A percentile compares a stretch with the other conserved stretches of the same genome.
Conservation (phyloP, 2,797 vertebrate genomes). For the Enoplosus armatus region DNA sequence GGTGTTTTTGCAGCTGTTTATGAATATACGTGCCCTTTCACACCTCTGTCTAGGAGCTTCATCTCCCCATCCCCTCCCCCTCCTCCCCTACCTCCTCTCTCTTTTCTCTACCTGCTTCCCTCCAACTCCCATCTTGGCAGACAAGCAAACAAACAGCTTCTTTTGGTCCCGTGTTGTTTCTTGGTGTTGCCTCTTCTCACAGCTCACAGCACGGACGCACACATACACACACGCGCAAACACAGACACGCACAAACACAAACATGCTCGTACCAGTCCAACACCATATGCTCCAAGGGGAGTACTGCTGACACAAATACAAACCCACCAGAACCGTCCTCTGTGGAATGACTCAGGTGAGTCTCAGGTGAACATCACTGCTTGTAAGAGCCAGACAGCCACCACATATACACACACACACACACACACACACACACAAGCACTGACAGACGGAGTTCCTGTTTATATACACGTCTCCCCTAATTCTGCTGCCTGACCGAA, state of each 20-base stretch:
- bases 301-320: slow-evolving; percentile 78
- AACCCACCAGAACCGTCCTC: slow-evolving; percentile 67
- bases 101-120: slow-evolving; percentile 59
- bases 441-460: slow-evolving; percentile 26
- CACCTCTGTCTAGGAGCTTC: slow-evolving; percentile 66
- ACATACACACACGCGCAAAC: slow-evolving; percentile 39
- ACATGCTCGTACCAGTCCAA: slow-evolving; percentile 72
- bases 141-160: slow-evolving; percentile 83
- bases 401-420: slow-evolving; percentile 31
- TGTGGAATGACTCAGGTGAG: slow-evolving; percentile 72
- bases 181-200: slow-evolving; percentile 71
- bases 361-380: slow-evolving; percentile 67
- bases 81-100: slow-evolving; percentile 23
- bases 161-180: slow-evolving; percentile 77
- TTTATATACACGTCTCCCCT: slow-evolving; percentile 60
- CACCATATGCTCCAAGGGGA: slow-evolving; percentile 69
- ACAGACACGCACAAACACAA: slow-evolving; percentile 57
- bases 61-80: slow-evolving; percentile 8
- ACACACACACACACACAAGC: slow-evolving; percentile 29
- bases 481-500: slow-evolving; percentile 56
- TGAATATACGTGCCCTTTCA: slow-evolving; percentile 78
- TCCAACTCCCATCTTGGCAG: slow-evolving; percentile 68
- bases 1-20: slow-evolving; percentile 79
- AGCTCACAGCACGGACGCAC: slow-evolving; percentile 60
- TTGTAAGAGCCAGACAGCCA: slow-evolving; percentile 53